Percentiles rank a stretch among this genome's conserved stretches.
Evolutionary conservation across 2,888 invertebrate genomes (phyloP).

Genomic region (Clanis bilineata): DNA sequence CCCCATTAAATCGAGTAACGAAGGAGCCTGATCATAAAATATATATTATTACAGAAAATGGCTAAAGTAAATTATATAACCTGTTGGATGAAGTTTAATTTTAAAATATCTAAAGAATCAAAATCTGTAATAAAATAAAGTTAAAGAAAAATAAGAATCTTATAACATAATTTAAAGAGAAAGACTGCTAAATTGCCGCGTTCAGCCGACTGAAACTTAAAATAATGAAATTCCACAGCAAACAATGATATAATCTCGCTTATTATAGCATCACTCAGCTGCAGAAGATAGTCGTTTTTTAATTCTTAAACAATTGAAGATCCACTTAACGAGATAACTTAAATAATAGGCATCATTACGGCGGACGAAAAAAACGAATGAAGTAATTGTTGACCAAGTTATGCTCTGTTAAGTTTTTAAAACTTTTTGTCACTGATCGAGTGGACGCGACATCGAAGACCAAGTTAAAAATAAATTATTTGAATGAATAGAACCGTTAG

Average conservation of each 20-base stretch:
- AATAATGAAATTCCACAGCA: slow-evolving; percentile 4
- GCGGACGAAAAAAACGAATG: neutral
- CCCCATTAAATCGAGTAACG: neutral
- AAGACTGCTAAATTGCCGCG: neutral
- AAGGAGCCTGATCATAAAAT: neutral
- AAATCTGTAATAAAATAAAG: neutral
- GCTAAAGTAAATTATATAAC: too few species aligned
- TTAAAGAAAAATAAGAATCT: neutral
- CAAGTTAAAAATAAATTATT: neutral
- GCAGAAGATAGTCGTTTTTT: neutral
- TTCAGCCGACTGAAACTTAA: slow-evolving; percentile 1
- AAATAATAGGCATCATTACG: slow-evolving; percentile 10
- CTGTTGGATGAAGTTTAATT: neutral
- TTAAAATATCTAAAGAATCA: neutral
- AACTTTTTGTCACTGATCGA: slow-evolving; percentile 3
- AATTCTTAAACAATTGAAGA: slow-evolving; percentile 13
- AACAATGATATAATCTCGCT: slow-evolving; percentile 1
- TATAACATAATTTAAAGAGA: neutral
- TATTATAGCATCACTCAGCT: slow-evolving; percentile 6
- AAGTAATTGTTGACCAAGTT: slow-evolving; percentile 8
- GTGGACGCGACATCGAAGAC: neutral
- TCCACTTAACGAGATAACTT: slow-evolving; percentile 8
- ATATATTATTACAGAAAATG: too few species aligned
- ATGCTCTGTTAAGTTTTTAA: slow-evolving; percentile 11
- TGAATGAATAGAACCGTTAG: too few species aligned